phyloP scores from a whole-genome alignment of 2,888 invertebrate species.

The Melanotus villosus region DNA sequence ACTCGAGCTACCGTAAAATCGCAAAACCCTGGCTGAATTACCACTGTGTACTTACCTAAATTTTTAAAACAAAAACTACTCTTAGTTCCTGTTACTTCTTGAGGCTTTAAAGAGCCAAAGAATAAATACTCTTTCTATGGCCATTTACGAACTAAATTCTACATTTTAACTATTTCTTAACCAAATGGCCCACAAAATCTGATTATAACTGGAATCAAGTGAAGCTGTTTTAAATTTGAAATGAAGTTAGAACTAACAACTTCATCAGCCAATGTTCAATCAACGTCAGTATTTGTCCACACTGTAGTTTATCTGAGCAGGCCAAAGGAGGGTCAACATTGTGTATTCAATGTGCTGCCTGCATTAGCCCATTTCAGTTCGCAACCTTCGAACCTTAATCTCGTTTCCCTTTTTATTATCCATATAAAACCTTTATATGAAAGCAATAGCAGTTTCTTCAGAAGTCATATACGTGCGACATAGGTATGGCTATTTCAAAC shows the following conservation, averaged over 20 bases:
- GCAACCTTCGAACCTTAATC: slow-evolving; percentile 66
- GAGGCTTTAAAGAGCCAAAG: too few relatives aligned
- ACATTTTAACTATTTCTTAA: too few relatives aligned
- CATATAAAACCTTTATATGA: slow-evolving; percentile 65
- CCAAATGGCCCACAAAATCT: neutral
- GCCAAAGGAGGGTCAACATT: slow-evolving; percentile 61
- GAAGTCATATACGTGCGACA: slow-evolving; percentile 53
- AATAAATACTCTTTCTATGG: too few relatives aligned
- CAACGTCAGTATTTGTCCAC: slow-evolving; percentile 52
- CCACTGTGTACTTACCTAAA: neutral
- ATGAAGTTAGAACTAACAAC: slow-evolving; percentile 25
- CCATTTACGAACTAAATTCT: neutral
- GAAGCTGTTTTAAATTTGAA: slow-evolving; percentile 18
- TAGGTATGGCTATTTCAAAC: slow-evolving; percentile 50
- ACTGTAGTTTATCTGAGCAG: slow-evolving; percentile 42
- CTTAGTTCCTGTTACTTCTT: too few relatives aligned
- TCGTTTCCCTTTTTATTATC: slow-evolving; percentile 66
- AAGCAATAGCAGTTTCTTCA: slow-evolving; percentile 60
- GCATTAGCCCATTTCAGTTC: slow-evolving; percentile 65
- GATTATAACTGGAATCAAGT: neutral
- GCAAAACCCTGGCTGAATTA: neutral
- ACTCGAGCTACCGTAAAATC: slow-evolving; percentile 7
- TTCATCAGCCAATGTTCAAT: slow-evolving; percentile 49
- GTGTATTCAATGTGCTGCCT: slow-evolving; percentile 65
- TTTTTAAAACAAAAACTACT: neutral